Evolutionary conservation across 2,888 invertebrate genomes (phyloP).

Genomic region (Tetragonula carbonaria): DNA sequence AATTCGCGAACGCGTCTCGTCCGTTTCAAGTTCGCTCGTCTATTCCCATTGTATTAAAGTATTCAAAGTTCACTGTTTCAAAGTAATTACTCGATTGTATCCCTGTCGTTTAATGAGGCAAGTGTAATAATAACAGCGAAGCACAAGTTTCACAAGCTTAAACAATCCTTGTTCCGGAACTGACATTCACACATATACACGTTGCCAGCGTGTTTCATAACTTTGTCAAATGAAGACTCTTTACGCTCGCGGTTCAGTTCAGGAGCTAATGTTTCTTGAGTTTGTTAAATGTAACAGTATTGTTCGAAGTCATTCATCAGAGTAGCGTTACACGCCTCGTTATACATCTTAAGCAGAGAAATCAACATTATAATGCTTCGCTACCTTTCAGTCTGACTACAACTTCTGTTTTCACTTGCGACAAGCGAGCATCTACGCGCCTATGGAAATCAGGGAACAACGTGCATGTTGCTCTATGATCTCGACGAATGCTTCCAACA

Average conservation of each 20-base stretch:
- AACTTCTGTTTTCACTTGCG: slow-evolving; percentile 50
- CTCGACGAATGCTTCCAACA: not conserved
- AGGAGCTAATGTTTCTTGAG: slow-evolving; percentile 53
- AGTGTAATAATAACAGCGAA: not conserved
- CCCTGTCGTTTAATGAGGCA: too few relatives aligned
- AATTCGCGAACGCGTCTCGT: not conserved
- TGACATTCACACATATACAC: slow-evolving; percentile 3
- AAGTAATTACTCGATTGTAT: too few relatives aligned
- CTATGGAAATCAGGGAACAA: slow-evolving; percentile 24
- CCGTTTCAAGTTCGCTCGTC: not conserved
- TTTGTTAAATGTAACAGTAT: slow-evolving; percentile 52
- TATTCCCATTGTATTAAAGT: too few relatives aligned
- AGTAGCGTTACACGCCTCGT: slow-evolving; percentile 58
- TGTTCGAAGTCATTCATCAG: slow-evolving; percentile 25
- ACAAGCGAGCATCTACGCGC: slow-evolving; percentile 1
- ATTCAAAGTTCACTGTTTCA: too few relatives aligned
- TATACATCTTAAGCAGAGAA: slow-evolving; percentile 61
- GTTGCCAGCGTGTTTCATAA: not conserved
- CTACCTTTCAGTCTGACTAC: slow-evolving; percentile 43
- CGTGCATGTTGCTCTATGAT: not conserved
- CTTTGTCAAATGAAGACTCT: slow-evolving; percentile 36
- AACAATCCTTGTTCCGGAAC: slow-evolving; percentile 3
- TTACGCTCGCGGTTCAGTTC: slow-evolving; percentile 35
- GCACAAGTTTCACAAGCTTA: not conserved
- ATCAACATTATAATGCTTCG: slow-evolving; percentile 63